Evolutionary conservation across 2,888 invertebrate genomes (phyloP).

Genomic region (Cheilosia grossa): DNA sequence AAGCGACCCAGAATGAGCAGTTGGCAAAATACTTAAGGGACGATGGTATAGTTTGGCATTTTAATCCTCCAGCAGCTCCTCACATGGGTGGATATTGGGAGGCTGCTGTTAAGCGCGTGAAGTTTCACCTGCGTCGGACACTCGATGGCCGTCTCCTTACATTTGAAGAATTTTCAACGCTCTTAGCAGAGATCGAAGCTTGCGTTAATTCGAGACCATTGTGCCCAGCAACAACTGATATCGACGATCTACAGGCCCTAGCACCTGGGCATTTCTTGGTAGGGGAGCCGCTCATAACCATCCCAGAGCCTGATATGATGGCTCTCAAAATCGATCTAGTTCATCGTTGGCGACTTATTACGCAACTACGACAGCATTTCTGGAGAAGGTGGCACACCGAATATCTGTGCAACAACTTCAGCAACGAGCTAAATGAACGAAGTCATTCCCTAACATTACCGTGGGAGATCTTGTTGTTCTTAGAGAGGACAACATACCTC

Average conservation of each 20-base stretch:
- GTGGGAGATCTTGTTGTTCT: too few species aligned
- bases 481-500: background rate
- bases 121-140: conserved; percentile 10
- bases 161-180: conserved; percentile 2
- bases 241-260: background rate
- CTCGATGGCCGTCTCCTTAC: conserved; percentile 2
- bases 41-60: conserved; percentile 14
- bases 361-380: background rate
- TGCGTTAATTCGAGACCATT: conserved; percentile 32
- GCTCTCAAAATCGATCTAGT: too few species aligned
- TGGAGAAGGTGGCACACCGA: conserved; percentile 12
- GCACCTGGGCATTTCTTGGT: conserved; percentile 13
- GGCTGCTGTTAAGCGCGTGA: conserved; percentile 24
- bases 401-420: conserved; percentile 21
- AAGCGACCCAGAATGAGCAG: too few species aligned
- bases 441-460: background rate
- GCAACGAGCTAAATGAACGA: conserved; percentile 12
- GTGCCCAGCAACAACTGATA: conserved; percentile 1
- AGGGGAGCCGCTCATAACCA: background rate
- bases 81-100: conserved; percentile 31
- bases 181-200: conserved; percentile 16
- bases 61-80: conserved; percentile 21
- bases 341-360: too few species aligned
- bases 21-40: background rate
- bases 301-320: too few species aligned